A percentile compares a stretch with the other conserved stretches of the same genome.
Evolutionary conservation across 2,113 vertebrate genomes (phyloP).

Genomic region (Cairina moschata): DNA sequence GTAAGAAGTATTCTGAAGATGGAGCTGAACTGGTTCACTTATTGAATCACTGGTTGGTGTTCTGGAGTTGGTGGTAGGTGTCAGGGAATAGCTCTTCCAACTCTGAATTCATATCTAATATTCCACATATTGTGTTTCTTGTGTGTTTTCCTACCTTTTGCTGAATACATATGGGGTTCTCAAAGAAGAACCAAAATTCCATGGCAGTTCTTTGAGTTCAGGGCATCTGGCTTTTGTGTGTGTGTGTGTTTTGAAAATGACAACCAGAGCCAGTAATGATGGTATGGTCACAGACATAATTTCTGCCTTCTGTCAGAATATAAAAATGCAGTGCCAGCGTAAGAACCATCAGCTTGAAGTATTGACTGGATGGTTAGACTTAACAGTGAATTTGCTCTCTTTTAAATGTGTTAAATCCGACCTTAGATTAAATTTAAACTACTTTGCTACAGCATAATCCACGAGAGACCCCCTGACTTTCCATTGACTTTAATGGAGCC

Average conservation of each 20-base stretch:
- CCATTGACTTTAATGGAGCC: constrained; percentile 52
- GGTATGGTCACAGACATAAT: neutral
- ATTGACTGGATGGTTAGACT: constrained; percentile 54
- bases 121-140: neutral
- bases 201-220: neutral
- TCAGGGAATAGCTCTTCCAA: neutral
- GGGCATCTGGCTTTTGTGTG: neutral
- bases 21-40: neutral
- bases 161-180: neutral
- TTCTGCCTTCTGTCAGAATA: constrained; percentile 39
- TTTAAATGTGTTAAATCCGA: constrained; percentile 62
- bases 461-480: constrained; percentile 45
- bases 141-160: constrained; percentile 1
- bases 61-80: neutral
- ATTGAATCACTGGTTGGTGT: neutral
- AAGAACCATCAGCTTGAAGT: constrained; percentile 18
- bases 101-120: neutral
- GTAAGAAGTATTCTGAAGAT: neutral
- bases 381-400: constrained; percentile 58
- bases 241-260: neutral
- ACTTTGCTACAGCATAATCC: constrained; percentile 43
- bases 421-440: constrained; percentile 67
- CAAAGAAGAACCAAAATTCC: constrained; percentile 3
- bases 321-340: neutral
- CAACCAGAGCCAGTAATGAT: neutral